Base-by-base conservation (phyloP, 2,113 vertebrate genomes). In the Jaculus jaculus region DNA sequence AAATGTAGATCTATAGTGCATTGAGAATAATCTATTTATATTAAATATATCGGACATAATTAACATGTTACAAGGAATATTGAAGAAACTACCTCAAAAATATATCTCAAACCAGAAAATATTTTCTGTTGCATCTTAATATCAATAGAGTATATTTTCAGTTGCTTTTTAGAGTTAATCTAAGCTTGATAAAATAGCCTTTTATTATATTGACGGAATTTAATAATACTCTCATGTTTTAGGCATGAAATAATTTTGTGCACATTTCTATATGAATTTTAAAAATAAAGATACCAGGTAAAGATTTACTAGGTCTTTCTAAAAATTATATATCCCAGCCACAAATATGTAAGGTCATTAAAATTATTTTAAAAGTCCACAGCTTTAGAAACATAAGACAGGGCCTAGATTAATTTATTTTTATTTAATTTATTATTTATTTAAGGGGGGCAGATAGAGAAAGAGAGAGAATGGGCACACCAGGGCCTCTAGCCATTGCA, bases 321-420 rank as follows among this genome's bases (percentile, higher is more conserved):
- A 72, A 92, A 72, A 32, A 24, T 34, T 32, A 54, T 54, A 37
- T 16, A 63, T 63, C 65, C 51, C 51, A 92, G 1, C 32, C 32
- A 51, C 68, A 72, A 92, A 79, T 79, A 20, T 30, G 51, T 66
- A 68, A 11, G 42, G 39, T 34, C 63, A 42, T 71, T 39, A 73
- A 47, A 69, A 37, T 20, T 32, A 18, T 28, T 51, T 58, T 77
- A 54, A 54, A 78, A 91, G 26, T 71, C 30, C 5, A 92, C 2
- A 71, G 20, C 20, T 91, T 92, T 68, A 79, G 24, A 54, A 78
- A 82, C 60, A 47, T 11, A 88, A 93, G 84, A 68, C n/a, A 89
- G 87, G 54, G 54, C 13, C 51, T n/a, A n/a, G n/a, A n/a, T 47
- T 47, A 47, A 6, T 47, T 47, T 47, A 47, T 47, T 47, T 47